These are phyloP conservation scores for Centropus unirufus DNA, from an alignment of 2,113 vertebrate species.

Conservation along the genomic window DNA sequence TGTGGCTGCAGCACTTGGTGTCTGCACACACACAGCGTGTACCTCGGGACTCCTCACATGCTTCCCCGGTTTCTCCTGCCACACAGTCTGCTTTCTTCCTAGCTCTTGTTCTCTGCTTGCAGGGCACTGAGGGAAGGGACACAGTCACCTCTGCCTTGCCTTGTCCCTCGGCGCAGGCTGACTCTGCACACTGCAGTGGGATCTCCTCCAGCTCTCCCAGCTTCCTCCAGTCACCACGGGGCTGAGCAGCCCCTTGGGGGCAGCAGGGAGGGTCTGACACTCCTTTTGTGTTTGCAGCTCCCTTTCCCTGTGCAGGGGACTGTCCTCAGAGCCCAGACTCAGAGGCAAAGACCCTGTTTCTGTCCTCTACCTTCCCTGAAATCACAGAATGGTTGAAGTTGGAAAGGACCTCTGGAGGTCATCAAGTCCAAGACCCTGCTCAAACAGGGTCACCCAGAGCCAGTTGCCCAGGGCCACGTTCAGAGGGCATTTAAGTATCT, in stretches of 20 bases:
- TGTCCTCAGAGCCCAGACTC: not conserved
- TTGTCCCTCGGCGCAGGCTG: not conserved
- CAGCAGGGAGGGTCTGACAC: not conserved
- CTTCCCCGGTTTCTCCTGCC: not conserved
- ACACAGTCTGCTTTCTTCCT: not conserved
- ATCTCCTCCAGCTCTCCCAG: not conserved
- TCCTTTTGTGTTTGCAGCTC: not conserved
- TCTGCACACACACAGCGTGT: not conserved
- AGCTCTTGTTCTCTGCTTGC: not conserved
- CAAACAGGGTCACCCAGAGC: not conserved
- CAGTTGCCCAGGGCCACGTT: not conserved
- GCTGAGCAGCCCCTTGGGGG: not conserved
- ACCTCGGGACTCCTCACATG: not conserved
- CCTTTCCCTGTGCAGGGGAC: accelerated
- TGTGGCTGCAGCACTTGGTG: accelerated
- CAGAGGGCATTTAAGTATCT: not conserved
- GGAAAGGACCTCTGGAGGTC: not conserved
- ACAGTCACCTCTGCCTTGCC: not conserved
- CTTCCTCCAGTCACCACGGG: not conserved
- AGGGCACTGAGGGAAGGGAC: not conserved
- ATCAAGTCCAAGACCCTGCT: not conserved
- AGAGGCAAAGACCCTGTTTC: not conserved
- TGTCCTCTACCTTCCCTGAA: not conserved
- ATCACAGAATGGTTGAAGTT: not conserved
- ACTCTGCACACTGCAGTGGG: constrained; percentile 4